These are phyloP conservation scores for Carapus acus DNA, from an alignment of 2,797 vertebrate species.

Conservation along the genomic window DNA sequence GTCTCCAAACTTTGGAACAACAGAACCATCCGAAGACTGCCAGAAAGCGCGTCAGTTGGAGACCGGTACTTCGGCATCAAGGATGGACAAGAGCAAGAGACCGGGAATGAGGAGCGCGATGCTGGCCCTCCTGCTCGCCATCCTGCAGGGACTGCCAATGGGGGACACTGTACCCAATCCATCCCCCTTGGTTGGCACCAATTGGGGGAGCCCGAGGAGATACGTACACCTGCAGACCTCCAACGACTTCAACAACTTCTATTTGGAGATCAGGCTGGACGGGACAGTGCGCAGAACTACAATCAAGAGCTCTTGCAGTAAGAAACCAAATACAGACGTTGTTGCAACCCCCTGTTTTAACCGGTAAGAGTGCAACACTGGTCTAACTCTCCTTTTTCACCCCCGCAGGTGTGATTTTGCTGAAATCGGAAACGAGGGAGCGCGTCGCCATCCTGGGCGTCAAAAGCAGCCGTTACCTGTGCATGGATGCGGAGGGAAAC, in stretches of 20 bases:
- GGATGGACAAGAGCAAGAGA: constrained; percentile 52
- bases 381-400: too few relatives aligned
- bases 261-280: constrained; percentile 85
- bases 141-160: constrained; percentile 61
- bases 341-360: too few relatives aligned
- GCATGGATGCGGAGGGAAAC: constrained; percentile 84
- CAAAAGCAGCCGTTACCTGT: constrained; percentile 85
- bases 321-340: constrained; percentile 50
- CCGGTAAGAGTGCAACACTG: too few relatives aligned
- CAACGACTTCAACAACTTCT: constrained; percentile 82
- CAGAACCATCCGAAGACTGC: constrained; percentile 55
- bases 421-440: constrained; percentile 83
- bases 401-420: constrained; percentile 80
- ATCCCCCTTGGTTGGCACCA: constrained; percentile 81
- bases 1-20: constrained; percentile 56
- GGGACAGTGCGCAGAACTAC: constrained; percentile 82
- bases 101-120: constrained; percentile 51
- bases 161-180: constrained; percentile 70
- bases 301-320: constrained; percentile 86
- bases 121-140: constrained; percentile 64
- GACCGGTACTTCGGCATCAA: constrained; percentile 23
- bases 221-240: constrained; percentile 89
- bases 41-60: constrained; percentile 41
- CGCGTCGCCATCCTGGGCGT: constrained; percentile 85
- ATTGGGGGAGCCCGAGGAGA: constrained; percentile 80